These are phyloP conservation scores for Phrynocephalus vlangalii DNA, from an alignment of 2,797 vertebrate genomes.

Conservation along the genomic window DNA sequence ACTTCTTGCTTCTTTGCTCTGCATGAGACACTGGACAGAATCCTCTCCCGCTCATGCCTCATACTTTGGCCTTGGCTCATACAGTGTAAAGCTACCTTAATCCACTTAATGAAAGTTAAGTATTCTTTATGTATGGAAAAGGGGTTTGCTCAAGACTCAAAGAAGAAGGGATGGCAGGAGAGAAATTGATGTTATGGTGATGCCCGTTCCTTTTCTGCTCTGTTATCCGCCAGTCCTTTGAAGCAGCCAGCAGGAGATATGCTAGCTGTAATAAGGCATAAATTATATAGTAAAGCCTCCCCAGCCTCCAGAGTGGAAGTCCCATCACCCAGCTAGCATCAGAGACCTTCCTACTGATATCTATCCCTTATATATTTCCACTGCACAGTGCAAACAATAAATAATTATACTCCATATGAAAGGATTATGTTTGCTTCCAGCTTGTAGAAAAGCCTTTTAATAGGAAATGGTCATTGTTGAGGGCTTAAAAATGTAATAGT, in stretches of 20 bases:
- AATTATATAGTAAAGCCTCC: background rate
- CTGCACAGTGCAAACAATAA: constrained; percentile 32
- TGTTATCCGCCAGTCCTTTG: rapidly evolving
- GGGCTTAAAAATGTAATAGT: constrained; percentile 37
- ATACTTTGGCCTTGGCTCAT: background rate
- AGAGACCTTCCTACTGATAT: background rate
- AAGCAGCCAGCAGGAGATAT: rapidly evolving
- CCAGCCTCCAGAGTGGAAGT: background rate
- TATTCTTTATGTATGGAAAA: background rate
- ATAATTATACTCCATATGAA: constrained; percentile 31
- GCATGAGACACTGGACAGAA: background rate
- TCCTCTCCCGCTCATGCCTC: background rate
- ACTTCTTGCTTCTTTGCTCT: too few relatives aligned
- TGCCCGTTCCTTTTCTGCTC: background rate
- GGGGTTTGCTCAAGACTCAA: background rate
- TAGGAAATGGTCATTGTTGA: constrained; percentile 17
- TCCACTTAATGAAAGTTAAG: background rate
- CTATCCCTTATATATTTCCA: constrained; percentile 38
- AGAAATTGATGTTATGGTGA: background rate
- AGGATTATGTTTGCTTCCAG: constrained; percentile 47
- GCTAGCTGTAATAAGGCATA: background rate
- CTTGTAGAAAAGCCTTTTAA: constrained; percentile 33
- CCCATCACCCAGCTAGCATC: constrained; percentile 14
- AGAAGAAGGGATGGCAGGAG: rapidly evolving
- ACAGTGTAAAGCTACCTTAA: background rate